Conservation (phyloP, 2,113 vertebrate species). For the Apodemus speciosus region DNA sequence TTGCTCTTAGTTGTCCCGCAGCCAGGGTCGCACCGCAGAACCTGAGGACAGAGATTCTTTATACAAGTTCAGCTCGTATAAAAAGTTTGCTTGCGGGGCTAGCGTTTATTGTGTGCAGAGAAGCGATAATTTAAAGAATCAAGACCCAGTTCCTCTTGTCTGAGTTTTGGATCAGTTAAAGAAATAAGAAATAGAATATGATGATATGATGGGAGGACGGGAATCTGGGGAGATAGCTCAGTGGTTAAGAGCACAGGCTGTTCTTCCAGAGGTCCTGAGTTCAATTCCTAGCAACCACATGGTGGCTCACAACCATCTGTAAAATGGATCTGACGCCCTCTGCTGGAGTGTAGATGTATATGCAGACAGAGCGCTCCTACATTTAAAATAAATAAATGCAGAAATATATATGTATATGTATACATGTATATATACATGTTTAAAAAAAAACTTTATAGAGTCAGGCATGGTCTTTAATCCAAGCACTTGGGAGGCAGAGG, state of each 20-base stretch:
- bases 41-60: not conserved
- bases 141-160: not conserved
- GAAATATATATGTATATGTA: not conserved
- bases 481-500: not conserved
- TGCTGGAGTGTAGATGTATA: too few relatives aligned
- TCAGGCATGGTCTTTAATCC: not conserved
- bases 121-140: not conserved
- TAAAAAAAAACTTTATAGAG: not conserved
- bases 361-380: too few relatives aligned
- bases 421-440: not conserved
- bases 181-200: not conserved
- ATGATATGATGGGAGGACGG: too few relatives aligned
- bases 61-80: too few relatives aligned
- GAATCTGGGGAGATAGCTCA: too few relatives aligned
- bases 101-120: rapidly evolving
- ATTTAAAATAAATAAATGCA: too few relatives aligned
- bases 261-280: too few relatives aligned
- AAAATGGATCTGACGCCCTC: too few relatives aligned
- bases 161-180: not conserved
- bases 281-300: too few relatives aligned
- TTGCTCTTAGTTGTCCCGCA: rapidly evolving
- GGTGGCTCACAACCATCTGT: too few relatives aligned
- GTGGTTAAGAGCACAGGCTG: too few relatives aligned
- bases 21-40: not conserved
- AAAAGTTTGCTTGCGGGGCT: not conserved